phyloP scores from a whole-genome alignment of 1,140 invertebrate genomes.

The Drosophila simulans region DNA sequence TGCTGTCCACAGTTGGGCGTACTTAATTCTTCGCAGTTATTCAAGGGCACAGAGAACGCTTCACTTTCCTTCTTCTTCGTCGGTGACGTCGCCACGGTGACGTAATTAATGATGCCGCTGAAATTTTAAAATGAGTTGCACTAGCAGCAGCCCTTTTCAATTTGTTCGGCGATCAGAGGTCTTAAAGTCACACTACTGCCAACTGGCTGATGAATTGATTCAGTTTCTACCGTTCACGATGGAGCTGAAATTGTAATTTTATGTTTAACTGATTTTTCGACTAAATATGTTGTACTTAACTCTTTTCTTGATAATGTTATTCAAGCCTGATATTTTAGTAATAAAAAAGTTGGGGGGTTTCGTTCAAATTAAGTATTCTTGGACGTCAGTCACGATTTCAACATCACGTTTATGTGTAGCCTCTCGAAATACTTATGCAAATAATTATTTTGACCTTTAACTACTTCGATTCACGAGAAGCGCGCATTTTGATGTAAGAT shows the following conservation, averaged over 20 bases:
- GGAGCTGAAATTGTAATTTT: neutral
- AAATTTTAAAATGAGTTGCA: constrained; percentile 69
- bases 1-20: constrained; percentile 12
- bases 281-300: too few relatives aligned
- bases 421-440: neutral
- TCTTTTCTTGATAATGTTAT: neutral
- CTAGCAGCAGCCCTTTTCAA: constrained; percentile 13
- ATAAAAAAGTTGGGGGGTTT: neutral
- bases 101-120: constrained; percentile 74
- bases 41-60: constrained; percentile 67
- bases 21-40: constrained; percentile 72
- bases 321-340: neutral
- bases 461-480: too few relatives aligned
- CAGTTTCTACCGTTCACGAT: too few relatives aligned
- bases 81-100: constrained; percentile 14
- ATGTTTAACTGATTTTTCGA: too few relatives aligned
- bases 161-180: neutral
- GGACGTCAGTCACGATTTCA: neutral
- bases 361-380: neutral
- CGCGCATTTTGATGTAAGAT: too few relatives aligned
- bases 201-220: too few relatives aligned
- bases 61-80: constrained; percentile 44
- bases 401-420: neutral
- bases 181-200: neutral
- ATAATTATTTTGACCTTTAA: too few relatives aligned